Percentiles rank a stretch among this genome's conserved stretches.
Conservation (phyloP, 2,797 vertebrate species). For the Chanos chanos region DNA sequence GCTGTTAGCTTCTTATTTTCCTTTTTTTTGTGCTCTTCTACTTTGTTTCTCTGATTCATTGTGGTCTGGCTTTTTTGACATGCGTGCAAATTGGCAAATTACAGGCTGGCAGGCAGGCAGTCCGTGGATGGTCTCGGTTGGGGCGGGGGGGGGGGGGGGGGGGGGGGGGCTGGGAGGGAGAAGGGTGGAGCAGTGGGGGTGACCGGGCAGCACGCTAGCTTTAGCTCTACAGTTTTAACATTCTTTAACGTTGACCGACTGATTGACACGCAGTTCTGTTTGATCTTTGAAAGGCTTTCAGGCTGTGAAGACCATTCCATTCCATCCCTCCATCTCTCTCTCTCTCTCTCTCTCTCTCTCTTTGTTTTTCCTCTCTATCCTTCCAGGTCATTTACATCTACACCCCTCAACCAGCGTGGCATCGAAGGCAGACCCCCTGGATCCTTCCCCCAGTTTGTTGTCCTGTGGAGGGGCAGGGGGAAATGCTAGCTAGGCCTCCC, state of each 20-base stretch:
- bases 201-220: background rate
- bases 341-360: too few relatives aligned
- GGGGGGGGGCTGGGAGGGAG: constrained; percentile 52
- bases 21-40: constrained; percentile 61
- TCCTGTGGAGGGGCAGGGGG: too few relatives aligned
- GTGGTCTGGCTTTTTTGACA: constrained; percentile 72
- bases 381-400: too few relatives aligned
- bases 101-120: constrained; percentile 70
- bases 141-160: constrained; percentile 35
- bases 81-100: constrained; percentile 80
- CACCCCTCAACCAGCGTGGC: too few relatives aligned
- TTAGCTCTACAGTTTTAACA: background rate
- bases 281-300: too few relatives aligned
- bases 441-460: too few relatives aligned
- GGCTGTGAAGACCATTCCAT: too few relatives aligned
- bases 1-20: constrained; percentile 52
- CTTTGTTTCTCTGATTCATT: constrained; percentile 70
- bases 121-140: constrained; percentile 24
- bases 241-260: background rate
- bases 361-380: too few relatives aligned
- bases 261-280: too few relatives aligned
- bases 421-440: too few relatives aligned
- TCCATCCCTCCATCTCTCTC: too few relatives aligned
- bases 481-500: too few relatives aligned
- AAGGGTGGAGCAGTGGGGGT: constrained; percentile 53